Percentiles rank a stretch among this genome's conserved stretches.
Evolutionary conservation across 2,888 invertebrate genomes (phyloP).

Genomic region (Dexiosoma caninum): DNA sequence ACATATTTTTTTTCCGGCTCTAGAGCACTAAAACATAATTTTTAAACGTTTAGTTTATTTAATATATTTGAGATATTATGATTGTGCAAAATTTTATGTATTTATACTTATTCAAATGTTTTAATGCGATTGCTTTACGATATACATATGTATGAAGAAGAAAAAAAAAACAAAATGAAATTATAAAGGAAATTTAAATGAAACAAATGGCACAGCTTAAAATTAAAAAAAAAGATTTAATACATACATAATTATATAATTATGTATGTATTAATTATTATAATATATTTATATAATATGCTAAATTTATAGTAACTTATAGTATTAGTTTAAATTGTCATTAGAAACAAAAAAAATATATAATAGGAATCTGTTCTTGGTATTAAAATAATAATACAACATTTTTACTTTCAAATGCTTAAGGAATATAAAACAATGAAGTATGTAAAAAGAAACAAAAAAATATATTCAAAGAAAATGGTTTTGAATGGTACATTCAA

Average conservation of each 20-base stretch:
- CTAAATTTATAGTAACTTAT: slow-evolving; percentile 46
- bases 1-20: neutral
- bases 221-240: slow-evolving; percentile 34
- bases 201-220: slow-evolving; percentile 57
- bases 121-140: slow-evolving; percentile 35
- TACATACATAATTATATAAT: slow-evolving; percentile 24
- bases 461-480: neutral
- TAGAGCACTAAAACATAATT: neutral
- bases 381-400: neutral
- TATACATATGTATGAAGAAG: slow-evolving; percentile 15
- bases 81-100: slow-evolving; percentile 57
- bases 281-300: slow-evolving; percentile 42
- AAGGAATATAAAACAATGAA: slow-evolving; percentile 44
- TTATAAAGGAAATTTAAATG: slow-evolving; percentile 34
- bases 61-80: slow-evolving; percentile 49
- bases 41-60: slow-evolving; percentile 12
- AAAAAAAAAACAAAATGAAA: slow-evolving; percentile 33
- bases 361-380: slow-evolving; percentile 35
- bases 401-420: slow-evolving; percentile 34
- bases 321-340: slow-evolving; percentile 28
- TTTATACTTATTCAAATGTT: slow-evolving; percentile 31
- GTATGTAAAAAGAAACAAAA: slow-evolving; percentile 12
- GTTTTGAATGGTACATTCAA: neutral
- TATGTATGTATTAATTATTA: too few species aligned
- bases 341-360: slow-evolving; percentile 1